Evolutionary conservation across 2,113 vertebrate species (phyloP).

Genomic region (Callopanchax toddi): DNA sequence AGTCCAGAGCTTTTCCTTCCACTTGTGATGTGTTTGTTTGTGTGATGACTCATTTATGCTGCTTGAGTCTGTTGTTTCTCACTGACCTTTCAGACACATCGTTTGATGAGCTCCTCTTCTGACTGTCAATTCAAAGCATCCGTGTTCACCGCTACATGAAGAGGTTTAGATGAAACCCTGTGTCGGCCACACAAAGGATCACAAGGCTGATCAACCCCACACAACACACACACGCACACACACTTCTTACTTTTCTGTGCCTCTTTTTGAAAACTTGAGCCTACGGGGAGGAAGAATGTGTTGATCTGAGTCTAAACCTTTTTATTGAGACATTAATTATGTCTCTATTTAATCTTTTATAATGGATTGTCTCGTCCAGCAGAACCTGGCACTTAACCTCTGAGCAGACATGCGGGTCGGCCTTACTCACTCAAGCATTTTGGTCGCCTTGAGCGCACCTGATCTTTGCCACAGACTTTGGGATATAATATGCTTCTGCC

Average conservation of each 20-base stretch:
- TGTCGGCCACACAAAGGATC: not conserved
- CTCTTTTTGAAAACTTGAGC: slow-evolving; percentile 8
- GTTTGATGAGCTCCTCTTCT: slow-evolving; percentile 19
- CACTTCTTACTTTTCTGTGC: not conserved
- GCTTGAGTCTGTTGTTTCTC: slow-evolving; percentile 12
- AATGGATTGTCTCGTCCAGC: slow-evolving; percentile 9
- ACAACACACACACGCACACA: not conserved
- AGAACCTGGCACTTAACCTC: not conserved
- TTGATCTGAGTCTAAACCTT: slow-evolving; percentile 8
- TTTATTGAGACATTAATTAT: slow-evolving; percentile 14
- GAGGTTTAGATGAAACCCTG: slow-evolving; percentile 16
- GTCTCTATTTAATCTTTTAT: slow-evolving; percentile 13
- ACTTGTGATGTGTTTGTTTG: too few species aligned
- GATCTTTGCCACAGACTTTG: slow-evolving; percentile 52
- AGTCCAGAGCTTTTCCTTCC: not conserved
- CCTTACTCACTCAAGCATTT: slow-evolving; percentile 13
- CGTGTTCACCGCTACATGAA: slow-evolving; percentile 21
- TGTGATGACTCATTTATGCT: slow-evolving; percentile 7
- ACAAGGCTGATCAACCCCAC: not conserved
- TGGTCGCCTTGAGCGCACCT: slow-evolving; percentile 18
- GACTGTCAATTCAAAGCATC: slow-evolving; percentile 23
- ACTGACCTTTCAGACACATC: slow-evolving; percentile 28
- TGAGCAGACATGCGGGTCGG: slow-evolving; percentile 40
- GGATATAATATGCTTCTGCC: slow-evolving; percentile 54
- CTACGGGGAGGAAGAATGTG: not conserved